phyloP scores from a whole-genome alignment of 2,888 invertebrate genomes.

The Pristionchus mayeri region DNA sequence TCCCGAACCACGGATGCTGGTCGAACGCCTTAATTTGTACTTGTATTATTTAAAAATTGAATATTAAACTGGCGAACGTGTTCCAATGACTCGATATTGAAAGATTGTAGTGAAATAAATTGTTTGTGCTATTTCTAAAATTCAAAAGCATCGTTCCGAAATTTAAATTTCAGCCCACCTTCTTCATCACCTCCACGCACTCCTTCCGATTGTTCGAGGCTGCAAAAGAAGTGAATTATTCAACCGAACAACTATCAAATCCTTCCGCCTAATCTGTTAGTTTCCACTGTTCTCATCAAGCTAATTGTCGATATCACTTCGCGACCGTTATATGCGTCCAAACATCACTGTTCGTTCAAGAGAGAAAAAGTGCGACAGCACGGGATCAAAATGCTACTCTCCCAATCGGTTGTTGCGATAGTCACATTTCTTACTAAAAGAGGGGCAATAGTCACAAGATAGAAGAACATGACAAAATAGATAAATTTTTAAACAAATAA shows the following conservation, averaged over 20 bases:
- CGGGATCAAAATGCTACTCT: not conserved
- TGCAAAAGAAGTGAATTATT: constrained; percentile 53
- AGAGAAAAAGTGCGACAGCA: not conserved
- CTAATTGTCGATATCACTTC: not conserved
- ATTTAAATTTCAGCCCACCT: constrained; percentile 66
- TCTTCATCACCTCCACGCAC: constrained; percentile 78
- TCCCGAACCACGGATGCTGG: constrained; percentile 77
- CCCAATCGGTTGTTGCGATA: too few species aligned
- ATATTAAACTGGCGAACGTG: too few species aligned
- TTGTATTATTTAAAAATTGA: too few species aligned
- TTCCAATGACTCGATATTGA: too few species aligned
- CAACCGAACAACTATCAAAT: too few species aligned
- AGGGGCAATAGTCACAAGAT: too few species aligned
- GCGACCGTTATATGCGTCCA: not conserved
- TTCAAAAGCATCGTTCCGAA: too few species aligned
- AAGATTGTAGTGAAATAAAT: too few species aligned
- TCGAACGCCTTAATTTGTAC: constrained; percentile 51
- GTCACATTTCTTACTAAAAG: too few species aligned
- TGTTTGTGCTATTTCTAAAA: too few species aligned
- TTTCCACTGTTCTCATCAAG: not conserved
- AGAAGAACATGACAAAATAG: not conserved
- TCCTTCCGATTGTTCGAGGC: constrained; percentile 77
- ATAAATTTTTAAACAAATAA: not conserved
- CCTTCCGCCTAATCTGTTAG: constrained; percentile 1
- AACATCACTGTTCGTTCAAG: not conserved